Evolutionary conservation across 2,888 invertebrate species (phyloP).

Genomic region (Laspeyria flexula): DNA sequence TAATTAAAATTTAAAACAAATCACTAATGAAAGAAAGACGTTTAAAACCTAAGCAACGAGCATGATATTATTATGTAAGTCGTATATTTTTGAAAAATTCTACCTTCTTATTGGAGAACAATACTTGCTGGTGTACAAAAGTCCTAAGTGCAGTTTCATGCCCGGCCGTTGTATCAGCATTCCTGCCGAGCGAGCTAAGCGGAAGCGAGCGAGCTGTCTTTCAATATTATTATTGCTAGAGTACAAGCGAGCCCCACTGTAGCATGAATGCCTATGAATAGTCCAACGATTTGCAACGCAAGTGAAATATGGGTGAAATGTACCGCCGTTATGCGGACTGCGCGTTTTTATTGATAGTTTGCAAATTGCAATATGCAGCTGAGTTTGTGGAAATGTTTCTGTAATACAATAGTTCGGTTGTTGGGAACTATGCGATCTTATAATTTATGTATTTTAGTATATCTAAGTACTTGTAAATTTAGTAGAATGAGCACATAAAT

Average conservation of each 20-base stretch:
- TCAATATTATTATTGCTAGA: slow-evolving; percentile 64
- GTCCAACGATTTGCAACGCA: slow-evolving; percentile 54
- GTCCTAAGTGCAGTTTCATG: slow-evolving; percentile 38
- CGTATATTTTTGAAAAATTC: too few species aligned
- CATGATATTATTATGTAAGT: too few species aligned
- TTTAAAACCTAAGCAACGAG: too few species aligned
- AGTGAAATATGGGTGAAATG: slow-evolving; percentile 54
- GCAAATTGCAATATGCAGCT: slow-evolving; percentile 32
- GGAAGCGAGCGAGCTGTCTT: slow-evolving; percentile 64
- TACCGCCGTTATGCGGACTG: slow-evolving; percentile 42
- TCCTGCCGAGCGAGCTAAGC: slow-evolving; percentile 60
- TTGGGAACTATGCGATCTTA: slow-evolving; percentile 31
- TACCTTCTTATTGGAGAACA: too few species aligned
- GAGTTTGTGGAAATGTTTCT: slow-evolving; percentile 27
- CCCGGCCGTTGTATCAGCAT: slow-evolving; percentile 59
- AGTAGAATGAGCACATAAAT: too few species aligned
- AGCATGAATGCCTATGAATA: slow-evolving; percentile 48
- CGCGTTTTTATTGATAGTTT: slow-evolving; percentile 51
- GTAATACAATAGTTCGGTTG: slow-evolving; percentile 19
- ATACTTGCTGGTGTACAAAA: too few species aligned
- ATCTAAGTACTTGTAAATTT: too few species aligned
- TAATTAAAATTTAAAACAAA: too few species aligned
- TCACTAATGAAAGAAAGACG: too few species aligned
- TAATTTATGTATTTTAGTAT: background rate
- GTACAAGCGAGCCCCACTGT: slow-evolving; percentile 40